Base-by-base conservation (phyloP, 2,888 invertebrate species). In the Hartigia nigra region DNA sequence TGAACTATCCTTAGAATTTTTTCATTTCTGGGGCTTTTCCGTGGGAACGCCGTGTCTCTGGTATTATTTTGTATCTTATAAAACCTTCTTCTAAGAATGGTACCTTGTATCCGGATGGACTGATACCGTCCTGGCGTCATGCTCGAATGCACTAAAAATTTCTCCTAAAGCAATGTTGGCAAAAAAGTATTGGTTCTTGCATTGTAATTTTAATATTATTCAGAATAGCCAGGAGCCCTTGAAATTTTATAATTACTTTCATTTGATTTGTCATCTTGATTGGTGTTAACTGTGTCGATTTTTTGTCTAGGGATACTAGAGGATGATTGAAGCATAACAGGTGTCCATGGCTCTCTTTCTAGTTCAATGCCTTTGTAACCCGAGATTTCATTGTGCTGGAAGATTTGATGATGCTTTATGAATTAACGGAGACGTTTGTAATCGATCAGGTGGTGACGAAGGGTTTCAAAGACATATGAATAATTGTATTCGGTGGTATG, bases 361-460 rank as follows among this genome's bases (percentile, higher is more conserved):
- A 55, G 23, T 55, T 55, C 55, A 55, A 55, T 55, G 55, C 9
- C 55, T 55, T 23, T 55, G 55, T 55, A 55, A 55, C 55, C 55
- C 23, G 55, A 55, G 55, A 55, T 55, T 55, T 55, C 55, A 55
- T 55, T 55, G 55, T 55, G 55, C 23, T 23, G 23, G 55, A 55
- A 9, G 23, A 23, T 55, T 55, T 55, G 55, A 55, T 55, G 14
- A 55, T 55, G 55, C 9, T 55, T 55, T 55, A 55, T 55, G 23
- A 55, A 55, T 55, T 55, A 55, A 55, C 55, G 23, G 23, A 55
- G 55, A 23, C 23, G 23, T 74, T 81, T 74, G 69, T 81, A 76
- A 79, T 81, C 76, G 77, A 12, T 83, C 74, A 90, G 89, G 86
- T 88, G 88, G 88, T 90, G 87, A 90, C 86, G 83, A 83, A 86